Evolutionary conservation across 2,797 vertebrate species (phyloP).

Genomic region (Enteromius mattozi): DNA sequence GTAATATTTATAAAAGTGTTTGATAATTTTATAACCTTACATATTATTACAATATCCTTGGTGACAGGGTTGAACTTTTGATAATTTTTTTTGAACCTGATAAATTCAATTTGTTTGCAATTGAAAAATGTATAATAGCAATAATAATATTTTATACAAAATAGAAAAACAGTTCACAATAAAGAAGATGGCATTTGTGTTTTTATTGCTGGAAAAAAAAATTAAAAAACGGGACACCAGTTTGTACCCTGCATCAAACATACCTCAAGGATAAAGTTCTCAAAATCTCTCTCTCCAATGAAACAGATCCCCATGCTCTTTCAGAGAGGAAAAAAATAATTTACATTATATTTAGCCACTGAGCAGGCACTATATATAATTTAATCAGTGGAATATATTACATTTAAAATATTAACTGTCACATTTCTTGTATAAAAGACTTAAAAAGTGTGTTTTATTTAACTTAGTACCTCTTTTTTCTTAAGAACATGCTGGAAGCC

Average conservation of each 20-base stretch:
- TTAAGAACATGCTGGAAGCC: conserved; percentile 89
- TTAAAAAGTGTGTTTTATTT: background rate
- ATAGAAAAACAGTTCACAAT: too few species aligned
- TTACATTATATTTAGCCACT: background rate
- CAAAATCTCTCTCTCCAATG: conserved; percentile 92
- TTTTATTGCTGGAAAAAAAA: background rate
- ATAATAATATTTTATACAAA: too few species aligned
- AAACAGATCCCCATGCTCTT: conserved; percentile 99
- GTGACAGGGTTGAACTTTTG: background rate
- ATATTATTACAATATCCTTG: background rate
- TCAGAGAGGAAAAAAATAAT: conserved; percentile 43
- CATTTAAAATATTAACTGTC: background rate
- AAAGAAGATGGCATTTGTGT: background rate
- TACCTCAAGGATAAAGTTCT: conserved; percentile 93
- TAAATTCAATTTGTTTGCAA: too few species aligned
- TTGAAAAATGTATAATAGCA: too few species aligned
- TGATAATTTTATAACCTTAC: background rate
- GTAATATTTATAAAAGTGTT: background rate
- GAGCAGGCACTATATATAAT: background rate
- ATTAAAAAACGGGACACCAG: background rate
- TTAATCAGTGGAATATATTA: background rate
- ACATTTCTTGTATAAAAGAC: background rate
- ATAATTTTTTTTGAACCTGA: background rate
- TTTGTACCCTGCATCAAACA: conserved; percentile 38
- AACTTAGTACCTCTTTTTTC: conserved; percentile 89